Percentiles rank a stretch among this genome's conserved stretches.
Conservation (phyloP, 2,797 vertebrate genomes). For the Pangasius sanitwongsei region DNA sequence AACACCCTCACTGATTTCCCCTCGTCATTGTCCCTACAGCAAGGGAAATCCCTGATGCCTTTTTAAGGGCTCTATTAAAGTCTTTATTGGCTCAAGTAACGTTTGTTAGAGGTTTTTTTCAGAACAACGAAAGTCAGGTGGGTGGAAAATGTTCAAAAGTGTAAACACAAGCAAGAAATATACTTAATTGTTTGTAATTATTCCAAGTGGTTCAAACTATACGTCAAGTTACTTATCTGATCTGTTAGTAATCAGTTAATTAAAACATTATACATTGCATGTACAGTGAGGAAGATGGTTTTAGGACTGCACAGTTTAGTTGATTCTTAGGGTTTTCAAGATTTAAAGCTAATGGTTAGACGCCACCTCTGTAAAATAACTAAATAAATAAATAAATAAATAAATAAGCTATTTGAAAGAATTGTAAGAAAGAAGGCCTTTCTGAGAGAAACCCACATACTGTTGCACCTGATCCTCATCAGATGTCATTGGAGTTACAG, state of each 20-base stretch:
- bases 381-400: too few species aligned
- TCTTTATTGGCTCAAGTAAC: neutral
- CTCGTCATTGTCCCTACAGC: neutral
- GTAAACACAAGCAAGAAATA: neutral
- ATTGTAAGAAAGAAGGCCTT: neutral
- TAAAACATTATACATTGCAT: neutral
- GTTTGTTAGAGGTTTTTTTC: neutral
- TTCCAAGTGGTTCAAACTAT: neutral
- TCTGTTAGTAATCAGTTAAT: neutral
- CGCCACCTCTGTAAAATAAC: neutral
- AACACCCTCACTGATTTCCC: conserved; percentile 1
- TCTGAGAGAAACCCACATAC: neutral
- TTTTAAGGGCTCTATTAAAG: neutral
- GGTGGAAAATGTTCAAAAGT: neutral
- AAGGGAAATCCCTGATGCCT: neutral
- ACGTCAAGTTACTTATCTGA: neutral
- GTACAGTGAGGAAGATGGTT: neutral
- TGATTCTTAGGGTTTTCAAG: neutral
- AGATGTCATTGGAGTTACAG: neutral
- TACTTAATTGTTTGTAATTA: neutral
- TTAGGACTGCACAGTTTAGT: neutral
- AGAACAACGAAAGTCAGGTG: neutral
- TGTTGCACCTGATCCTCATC: neutral
- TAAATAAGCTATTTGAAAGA: neutral
- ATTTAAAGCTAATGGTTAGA: neutral